Conservation (phyloP, 2,888 invertebrate genomes). For the Ganaspis brasiliensis region DNA sequence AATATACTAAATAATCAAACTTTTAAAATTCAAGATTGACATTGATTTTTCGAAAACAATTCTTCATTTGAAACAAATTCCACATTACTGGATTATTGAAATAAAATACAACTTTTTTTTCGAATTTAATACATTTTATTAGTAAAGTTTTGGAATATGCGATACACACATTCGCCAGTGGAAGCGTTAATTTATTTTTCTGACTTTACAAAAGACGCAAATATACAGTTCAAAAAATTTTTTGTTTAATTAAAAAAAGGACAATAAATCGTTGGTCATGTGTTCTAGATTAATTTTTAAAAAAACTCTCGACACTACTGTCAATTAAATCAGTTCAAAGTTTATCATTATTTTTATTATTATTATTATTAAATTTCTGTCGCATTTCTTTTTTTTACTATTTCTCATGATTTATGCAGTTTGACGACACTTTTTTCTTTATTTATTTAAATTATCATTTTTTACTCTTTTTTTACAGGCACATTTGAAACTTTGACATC, state of each 20-base stretch:
- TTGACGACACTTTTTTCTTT: constrained; percentile 6
- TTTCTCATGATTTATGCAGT: neutral
- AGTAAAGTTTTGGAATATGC: constrained; percentile 37
- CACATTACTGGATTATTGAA: too few relatives aligned
- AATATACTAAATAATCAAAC: too few relatives aligned
- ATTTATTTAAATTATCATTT: constrained; percentile 10
- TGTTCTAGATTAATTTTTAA: constrained; percentile 7
- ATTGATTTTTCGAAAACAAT: too few relatives aligned
- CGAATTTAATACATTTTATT: constrained; percentile 30
- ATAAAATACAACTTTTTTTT: too few relatives aligned
- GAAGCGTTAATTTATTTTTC: constrained; percentile 33
- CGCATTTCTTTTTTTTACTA: neutral
- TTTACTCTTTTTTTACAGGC: constrained; percentile 31
- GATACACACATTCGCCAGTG: constrained; percentile 19
- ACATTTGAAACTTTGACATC: constrained; percentile 22
- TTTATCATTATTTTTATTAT: too few relatives aligned
- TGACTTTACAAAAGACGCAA: constrained; percentile 32
- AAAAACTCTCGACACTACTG: constrained; percentile 13
- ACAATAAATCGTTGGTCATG: constrained; percentile 7
- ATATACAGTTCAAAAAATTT: constrained; percentile 38
- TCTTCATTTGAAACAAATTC: too few relatives aligned
- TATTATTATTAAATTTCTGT: constrained; percentile 4
- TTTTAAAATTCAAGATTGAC: too few relatives aligned
- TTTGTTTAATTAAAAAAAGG: constrained; percentile 11
- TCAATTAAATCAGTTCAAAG: constrained; percentile 9